Conservation (phyloP, 1,140 invertebrate species). For the Linepithema humile region DNA sequence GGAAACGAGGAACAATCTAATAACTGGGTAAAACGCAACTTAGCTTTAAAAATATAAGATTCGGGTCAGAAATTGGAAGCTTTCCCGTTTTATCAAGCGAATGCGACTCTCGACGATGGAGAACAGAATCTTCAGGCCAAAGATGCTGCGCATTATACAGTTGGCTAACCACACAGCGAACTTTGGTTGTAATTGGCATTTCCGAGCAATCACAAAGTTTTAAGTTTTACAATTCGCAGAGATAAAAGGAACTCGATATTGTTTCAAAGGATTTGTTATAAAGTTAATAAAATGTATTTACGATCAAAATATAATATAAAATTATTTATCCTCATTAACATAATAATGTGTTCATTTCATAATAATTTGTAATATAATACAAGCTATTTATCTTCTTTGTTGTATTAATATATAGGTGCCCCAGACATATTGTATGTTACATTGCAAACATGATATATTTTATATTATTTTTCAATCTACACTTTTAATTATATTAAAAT, state of each 20-base stretch:
- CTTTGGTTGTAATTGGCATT: slow-evolving; percentile 42
- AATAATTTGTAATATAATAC: neutral
- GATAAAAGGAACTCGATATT: neutral
- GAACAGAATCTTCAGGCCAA: slow-evolving; percentile 29
- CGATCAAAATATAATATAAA: slow-evolving; percentile 14
- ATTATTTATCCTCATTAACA: neutral
- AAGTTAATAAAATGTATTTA: neutral
- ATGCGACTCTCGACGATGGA: neutral
- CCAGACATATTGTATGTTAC: no score
- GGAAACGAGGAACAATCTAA: slow-evolving; percentile 43
- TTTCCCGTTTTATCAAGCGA: slow-evolving; percentile 27
- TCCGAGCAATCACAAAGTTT: slow-evolving; percentile 42
- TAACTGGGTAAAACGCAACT: slow-evolving; percentile 29
- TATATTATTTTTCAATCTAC: no score
- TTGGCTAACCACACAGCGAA: slow-evolving; percentile 15
- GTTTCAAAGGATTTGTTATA: neutral
- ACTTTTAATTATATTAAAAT: no score
- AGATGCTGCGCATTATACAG: slow-evolving; percentile 41
- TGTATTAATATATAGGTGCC: neutral
- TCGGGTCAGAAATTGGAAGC: slow-evolving; percentile 3
- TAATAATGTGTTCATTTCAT: neutral
- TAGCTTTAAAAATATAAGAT: slow-evolving; percentile 29
- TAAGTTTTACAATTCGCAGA: neutral
- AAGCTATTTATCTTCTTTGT: neutral
- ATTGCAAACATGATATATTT: no score